A percentile compares a stretch with the other conserved stretches of the same genome.
Evolutionary conservation across 2,113 vertebrate genomes (phyloP).

Genomic region (Lonchura striata): DNA sequence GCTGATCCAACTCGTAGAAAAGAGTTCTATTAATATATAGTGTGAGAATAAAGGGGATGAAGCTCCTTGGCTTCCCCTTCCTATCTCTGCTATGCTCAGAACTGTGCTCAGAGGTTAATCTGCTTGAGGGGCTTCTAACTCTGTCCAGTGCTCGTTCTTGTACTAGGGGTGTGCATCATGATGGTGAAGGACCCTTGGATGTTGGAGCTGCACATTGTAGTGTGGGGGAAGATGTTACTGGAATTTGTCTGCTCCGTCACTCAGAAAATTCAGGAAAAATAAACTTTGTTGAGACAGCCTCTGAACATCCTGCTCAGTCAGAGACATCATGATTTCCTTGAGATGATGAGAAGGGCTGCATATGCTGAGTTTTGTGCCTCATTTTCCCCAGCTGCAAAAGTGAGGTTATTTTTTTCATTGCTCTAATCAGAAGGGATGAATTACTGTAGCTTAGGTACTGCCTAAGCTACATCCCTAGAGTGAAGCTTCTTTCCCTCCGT

Average conservation of each 20-base stretch:
- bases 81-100: background rate
- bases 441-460: background rate
- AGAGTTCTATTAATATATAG: background rate
- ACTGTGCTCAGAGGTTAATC: background rate
- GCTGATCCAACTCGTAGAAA: background rate
- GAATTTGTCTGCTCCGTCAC: background rate
- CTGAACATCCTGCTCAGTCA: background rate
- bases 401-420: background rate
- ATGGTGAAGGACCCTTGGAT: background rate
- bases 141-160: background rate
- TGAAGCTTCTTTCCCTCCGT: background rate
- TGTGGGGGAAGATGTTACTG: accelerated
- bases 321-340: background rate
- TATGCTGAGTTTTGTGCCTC: background rate
- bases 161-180: accelerated
- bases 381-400: background rate
- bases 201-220: background rate
- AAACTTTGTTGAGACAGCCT: background rate
- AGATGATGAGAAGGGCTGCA: background rate
- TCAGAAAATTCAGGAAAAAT: background rate
- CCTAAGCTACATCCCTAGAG: background rate
- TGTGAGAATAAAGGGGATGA: background rate
- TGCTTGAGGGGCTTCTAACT: background rate
- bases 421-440: background rate
- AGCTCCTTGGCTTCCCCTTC: background rate